These are phyloP conservation scores for Diaperis boleti DNA, from an alignment of 2,888 invertebrate species.

Conservation along the genomic window DNA sequence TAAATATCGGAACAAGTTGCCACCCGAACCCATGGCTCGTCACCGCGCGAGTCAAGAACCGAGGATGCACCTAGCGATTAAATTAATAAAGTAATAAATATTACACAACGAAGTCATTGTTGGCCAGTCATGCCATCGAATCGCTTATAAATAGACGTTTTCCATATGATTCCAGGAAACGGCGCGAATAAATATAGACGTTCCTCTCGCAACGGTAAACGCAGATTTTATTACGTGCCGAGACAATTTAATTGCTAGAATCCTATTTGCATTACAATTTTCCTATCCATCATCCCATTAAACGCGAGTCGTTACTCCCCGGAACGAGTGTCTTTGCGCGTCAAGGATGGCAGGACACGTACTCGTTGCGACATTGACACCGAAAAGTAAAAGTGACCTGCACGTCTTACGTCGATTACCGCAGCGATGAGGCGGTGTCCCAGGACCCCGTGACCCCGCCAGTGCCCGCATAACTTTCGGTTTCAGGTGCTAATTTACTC, in stretches of 20 bases:
- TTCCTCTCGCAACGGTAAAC: constrained; percentile 32
- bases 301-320: constrained; percentile 24
- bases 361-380: constrained; percentile 41
- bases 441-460: constrained; percentile 50
- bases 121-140: constrained; percentile 10
- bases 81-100: constrained; percentile 35
- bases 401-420: constrained; percentile 43
- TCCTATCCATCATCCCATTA: constrained; percentile 35
- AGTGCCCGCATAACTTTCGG: constrained; percentile 50
- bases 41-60: constrained; percentile 15
- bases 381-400: constrained; percentile 44
- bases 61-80: constrained; percentile 7
- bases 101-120: too few relatives aligned
- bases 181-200: constrained; percentile 30
- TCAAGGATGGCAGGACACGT: constrained; percentile 9
- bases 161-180: constrained; percentile 37
- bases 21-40: background rate
- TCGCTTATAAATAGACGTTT: constrained; percentile 24
- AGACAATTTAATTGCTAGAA: constrained; percentile 38
- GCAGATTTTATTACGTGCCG: constrained; percentile 39
- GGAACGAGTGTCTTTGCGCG: constrained; percentile 1
- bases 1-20: background rate
- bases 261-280: constrained; percentile 40
- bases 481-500: constrained; percentile 47
- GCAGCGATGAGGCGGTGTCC: constrained; percentile 45